Base-by-base conservation (phyloP, 2,797 vertebrate genomes). In the Dicrostonyx torquatus region DNA sequence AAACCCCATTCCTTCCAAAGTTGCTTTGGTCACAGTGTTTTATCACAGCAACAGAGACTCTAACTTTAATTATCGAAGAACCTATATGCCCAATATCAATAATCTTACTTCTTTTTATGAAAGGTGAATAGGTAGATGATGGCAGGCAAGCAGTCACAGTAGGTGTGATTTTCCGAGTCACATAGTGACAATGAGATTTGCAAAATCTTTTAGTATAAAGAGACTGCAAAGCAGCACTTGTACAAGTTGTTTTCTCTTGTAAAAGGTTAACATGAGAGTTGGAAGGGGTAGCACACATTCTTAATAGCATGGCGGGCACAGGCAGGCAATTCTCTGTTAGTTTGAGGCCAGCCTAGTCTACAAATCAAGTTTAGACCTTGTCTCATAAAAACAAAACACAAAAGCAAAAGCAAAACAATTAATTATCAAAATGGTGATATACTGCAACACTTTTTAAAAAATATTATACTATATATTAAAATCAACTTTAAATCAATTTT, bases 181-280 rank as follows among this genome's bases (percentile, higher is more conserved):
- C 80, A n/a, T 73, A 73, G 77, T 26, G 7, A 85, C 68, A 73
- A 2, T 8, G 26, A 1, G 48, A 76, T 68, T 86, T 86, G 8
- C 77, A 95, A 83, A 12, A 64, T 85, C 29, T 80, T 89, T 79
- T 68, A 53, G 24, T 45, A 73, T 95, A 88, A 50, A 94, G 31
- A 93, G 14, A 31, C 48, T 75, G 68, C 12, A 91, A 31, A 77
- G 73, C n/a, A 89, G 15, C 48, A n/a, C 10, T 80, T 92, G 73
- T n/a, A 79, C 88, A 14, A 50, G 58, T 12, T 55, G 9, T 68
- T 94, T 93, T 31, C 17, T 83, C 66, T 82, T 72, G 75, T n/a
- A 29, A 70, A 77, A 80, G 78, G 31, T 77, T 60, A 37, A 8
- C 1, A 7, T 43, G 15, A 62, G 58, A 40, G 24, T 62, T 62